phyloP scores from a whole-genome alignment of 2,888 invertebrate genomes.

The Mimachlamys varia region DNA sequence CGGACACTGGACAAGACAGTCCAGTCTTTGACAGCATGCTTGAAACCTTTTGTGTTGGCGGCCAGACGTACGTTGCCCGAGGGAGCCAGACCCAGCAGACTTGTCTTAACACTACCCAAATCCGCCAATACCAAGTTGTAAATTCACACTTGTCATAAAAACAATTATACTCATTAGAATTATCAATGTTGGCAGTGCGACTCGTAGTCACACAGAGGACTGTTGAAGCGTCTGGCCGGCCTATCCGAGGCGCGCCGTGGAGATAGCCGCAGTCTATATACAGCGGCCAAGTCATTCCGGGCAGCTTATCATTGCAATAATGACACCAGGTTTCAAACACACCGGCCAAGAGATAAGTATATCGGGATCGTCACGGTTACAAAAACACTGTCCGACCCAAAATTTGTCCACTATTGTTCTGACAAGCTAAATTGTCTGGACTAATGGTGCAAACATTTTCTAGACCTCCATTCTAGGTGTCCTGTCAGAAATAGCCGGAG shows the following conservation, averaged over 20 bases:
- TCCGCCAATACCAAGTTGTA: conserved; percentile 1
- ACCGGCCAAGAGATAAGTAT: conserved; percentile 8
- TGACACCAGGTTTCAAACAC: background rate
- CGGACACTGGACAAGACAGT: background rate
- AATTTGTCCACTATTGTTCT: background rate
- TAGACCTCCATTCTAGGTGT: background rate
- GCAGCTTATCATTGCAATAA: background rate
- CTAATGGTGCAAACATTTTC: background rate
- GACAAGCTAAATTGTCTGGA: background rate
- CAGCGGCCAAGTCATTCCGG: background rate
- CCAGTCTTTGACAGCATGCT: background rate
- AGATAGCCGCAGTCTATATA: background rate
- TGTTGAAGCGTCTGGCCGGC: background rate
- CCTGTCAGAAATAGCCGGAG: background rate
- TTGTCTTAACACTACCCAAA: conserved; percentile 3
- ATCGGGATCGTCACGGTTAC: conserved; percentile 23
- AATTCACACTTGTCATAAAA: conserved; percentile 36
- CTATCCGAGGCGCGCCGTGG: background rate
- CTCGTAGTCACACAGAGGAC: background rate
- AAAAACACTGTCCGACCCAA: background rate
- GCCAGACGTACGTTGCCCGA: background rate
- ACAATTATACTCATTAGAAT: conserved; percentile 27
- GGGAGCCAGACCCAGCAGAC: background rate
- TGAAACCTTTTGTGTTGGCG: background rate
- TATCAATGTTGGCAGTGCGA: background rate